A percentile compares a stretch with the other conserved stretches of the same genome.
phyloP scores from a whole-genome alignment of 2,113 vertebrate genomes.

The Alligator sinensis region DNA sequence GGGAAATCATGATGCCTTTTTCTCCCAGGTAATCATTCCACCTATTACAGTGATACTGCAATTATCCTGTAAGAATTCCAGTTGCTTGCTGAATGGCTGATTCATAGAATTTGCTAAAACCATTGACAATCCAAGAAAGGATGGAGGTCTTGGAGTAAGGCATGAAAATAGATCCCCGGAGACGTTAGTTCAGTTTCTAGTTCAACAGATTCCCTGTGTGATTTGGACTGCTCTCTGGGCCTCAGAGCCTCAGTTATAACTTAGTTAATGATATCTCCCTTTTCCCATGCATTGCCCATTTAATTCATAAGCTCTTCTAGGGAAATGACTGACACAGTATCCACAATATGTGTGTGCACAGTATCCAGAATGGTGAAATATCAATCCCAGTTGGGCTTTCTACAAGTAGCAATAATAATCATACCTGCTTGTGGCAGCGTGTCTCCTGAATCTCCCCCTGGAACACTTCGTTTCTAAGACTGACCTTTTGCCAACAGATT shows the following conservation, averaged over 20 bases:
- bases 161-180: background rate
- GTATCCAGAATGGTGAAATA: background rate
- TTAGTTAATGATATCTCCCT: background rate
- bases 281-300: background rate
- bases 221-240: background rate
- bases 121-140: background rate
- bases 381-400: background rate
- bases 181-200: background rate
- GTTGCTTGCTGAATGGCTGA: background rate
- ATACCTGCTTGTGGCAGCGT: fast-evolving
- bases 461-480: background rate
- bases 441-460: background rate
- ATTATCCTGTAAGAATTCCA: background rate
- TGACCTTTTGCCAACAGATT: background rate
- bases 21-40: background rate
- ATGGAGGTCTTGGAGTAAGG: background rate
- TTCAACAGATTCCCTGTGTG: background rate
- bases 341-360: background rate
- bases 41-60: background rate
- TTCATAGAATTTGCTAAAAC: background rate
- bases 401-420: background rate
- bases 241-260: background rate
- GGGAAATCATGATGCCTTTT: background rate
- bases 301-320: background rate
- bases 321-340: background rate